Evolutionary conservation across 2,113 vertebrate species (phyloP).

Genomic region (Ochotona princeps): DNA sequence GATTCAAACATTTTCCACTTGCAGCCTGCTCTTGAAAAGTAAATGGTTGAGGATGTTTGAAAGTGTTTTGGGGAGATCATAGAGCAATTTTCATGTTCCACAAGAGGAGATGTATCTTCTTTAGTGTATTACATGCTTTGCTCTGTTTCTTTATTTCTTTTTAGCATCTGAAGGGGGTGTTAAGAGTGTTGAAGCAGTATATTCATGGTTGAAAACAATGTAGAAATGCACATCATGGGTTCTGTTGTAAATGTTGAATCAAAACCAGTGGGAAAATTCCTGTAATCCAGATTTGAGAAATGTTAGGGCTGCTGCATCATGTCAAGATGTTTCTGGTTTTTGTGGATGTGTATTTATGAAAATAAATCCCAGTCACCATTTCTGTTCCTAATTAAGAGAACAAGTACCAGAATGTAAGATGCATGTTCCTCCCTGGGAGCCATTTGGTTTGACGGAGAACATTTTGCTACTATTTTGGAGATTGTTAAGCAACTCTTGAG

Average conservation of each 20-base stretch:
- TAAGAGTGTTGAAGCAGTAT: background rate
- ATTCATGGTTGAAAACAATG: constrained; percentile 33
- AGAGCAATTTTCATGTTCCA: background rate
- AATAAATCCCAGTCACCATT: constrained; percentile 62
- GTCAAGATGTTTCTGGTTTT: constrained; percentile 59
- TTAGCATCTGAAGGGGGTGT: background rate
- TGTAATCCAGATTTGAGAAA: constrained; percentile 62
- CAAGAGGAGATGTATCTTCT: background rate
- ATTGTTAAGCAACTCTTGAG: constrained; percentile 60
- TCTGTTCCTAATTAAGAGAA: constrained; percentile 66
- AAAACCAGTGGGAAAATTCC: constrained; percentile 67
- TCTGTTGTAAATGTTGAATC: constrained; percentile 61
- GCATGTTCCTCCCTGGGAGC: constrained; percentile 31
- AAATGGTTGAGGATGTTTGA: background rate
- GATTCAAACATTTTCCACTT: background rate
- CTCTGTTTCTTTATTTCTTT: constrained; percentile 5
- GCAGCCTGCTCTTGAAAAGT: background rate
- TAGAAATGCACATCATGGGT: background rate
- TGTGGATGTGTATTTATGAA: constrained; percentile 33
- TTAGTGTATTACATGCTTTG: background rate
- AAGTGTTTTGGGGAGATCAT: background rate
- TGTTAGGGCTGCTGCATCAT: background rate
- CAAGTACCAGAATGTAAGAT: background rate
- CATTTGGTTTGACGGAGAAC: constrained; percentile 47
- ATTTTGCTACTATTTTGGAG: constrained; percentile 61